Conservation (phyloP, 1,140 invertebrate genomes). For the Drepana arcuata region DNA sequence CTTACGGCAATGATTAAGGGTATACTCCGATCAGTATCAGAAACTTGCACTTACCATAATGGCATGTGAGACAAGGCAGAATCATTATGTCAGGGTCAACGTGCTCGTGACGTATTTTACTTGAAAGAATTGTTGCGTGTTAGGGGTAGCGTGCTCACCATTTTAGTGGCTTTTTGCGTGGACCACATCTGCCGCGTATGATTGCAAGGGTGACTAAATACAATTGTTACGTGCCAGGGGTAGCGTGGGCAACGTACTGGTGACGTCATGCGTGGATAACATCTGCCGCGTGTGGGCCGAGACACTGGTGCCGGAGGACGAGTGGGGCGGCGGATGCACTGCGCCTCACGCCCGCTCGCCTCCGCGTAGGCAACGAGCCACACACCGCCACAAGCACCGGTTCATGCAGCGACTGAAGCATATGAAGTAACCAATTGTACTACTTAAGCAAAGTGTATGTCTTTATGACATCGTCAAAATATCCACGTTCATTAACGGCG, state of each 20-base stretch:
- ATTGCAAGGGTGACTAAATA: too few relatives aligned
- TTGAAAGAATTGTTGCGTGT: too few relatives aligned
- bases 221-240: conserved; percentile 79
- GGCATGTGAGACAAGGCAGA: too few relatives aligned
- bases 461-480: too few relatives aligned
- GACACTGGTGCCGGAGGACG: conserved; percentile 96
- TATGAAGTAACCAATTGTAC: conserved; percentile 72
- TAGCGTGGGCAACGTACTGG: conserved; percentile 96
- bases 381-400: conserved; percentile 94
- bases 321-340: conserved; percentile 67
- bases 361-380: conserved; percentile 74
- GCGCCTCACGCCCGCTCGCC: conserved; percentile 48
- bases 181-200: conserved; percentile 99
- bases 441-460: neutral
- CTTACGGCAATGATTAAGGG: too few relatives aligned
- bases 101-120: too few relatives aligned
- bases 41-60: too few relatives aligned
- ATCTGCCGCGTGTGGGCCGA: conserved; percentile 99
- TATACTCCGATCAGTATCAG: too few relatives aligned
- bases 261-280: conserved; percentile 98
- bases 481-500: too few relatives aligned
- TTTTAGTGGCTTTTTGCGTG: conserved; percentile 97
- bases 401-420: conserved; percentile 97
- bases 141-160: conserved; percentile 97
- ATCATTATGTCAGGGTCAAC: too few relatives aligned